Conservation (phyloP, 2,797 vertebrate genomes). For the Gymnothorax javanicus region DNA sequence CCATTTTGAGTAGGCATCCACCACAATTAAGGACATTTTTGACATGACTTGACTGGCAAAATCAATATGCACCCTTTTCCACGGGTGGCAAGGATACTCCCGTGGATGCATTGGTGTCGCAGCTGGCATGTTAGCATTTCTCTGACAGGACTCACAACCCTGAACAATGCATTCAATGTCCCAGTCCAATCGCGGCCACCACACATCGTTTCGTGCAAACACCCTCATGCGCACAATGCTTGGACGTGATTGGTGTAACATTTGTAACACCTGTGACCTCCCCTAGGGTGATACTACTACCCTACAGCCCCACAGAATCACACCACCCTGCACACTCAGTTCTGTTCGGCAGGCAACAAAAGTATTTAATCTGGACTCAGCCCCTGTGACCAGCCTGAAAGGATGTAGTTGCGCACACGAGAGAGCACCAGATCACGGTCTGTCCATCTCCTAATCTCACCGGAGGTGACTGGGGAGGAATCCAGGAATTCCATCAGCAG, state of each 20-base stretch:
- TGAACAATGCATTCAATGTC: background rate
- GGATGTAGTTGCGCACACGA: background rate
- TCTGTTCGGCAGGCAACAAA: background rate
- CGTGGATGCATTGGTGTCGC: too few relatives aligned
- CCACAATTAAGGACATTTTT: too few relatives aligned
- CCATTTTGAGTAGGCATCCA: too few relatives aligned
- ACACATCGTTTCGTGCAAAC: background rate
- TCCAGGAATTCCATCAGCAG: conserved; percentile 1
- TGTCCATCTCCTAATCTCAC: background rate
- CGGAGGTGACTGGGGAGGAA: background rate
- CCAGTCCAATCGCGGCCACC: background rate
- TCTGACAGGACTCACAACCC: background rate
- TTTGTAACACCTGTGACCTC: background rate
- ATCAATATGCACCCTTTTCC: too few relatives aligned
- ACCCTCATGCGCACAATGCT: background rate
- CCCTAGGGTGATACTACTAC: background rate
- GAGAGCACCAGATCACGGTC: background rate
- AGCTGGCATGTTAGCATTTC: too few relatives aligned
- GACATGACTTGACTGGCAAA: too few relatives aligned
- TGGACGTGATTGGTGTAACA: background rate
- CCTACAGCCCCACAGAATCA: background rate
- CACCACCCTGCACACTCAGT: background rate
- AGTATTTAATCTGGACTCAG: background rate
- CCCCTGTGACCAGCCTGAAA: background rate
- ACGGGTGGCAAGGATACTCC: too few relatives aligned